Evolutionary conservation across 2,113 vertebrate species (phyloP).

Genomic region (Tragelaphus imberbis): DNA sequence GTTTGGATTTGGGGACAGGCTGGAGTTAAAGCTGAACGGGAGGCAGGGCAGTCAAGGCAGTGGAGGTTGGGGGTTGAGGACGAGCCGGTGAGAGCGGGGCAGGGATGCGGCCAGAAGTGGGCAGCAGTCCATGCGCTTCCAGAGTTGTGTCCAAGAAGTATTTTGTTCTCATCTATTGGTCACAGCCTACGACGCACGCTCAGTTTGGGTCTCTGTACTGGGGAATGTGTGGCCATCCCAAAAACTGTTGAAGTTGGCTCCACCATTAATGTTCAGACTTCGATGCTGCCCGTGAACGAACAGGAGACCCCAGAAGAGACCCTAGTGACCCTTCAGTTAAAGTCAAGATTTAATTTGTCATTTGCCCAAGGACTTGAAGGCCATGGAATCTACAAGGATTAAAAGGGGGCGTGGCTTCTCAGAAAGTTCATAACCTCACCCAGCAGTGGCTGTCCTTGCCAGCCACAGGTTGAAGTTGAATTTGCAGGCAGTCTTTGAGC

Average conservation of each 20-base stretch:
- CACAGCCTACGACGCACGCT: background rate
- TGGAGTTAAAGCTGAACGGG: background rate
- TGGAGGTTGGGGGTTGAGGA: background rate
- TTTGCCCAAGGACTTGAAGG: background rate
- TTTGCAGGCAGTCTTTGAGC: background rate
- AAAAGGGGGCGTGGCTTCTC: background rate
- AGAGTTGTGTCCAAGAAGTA: background rate
- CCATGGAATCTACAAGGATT: background rate
- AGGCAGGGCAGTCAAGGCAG: background rate
- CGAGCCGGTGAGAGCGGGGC: rapidly evolving
- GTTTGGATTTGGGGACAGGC: background rate
- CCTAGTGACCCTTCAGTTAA: background rate
- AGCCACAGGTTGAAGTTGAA: background rate
- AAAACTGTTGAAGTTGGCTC: background rate
- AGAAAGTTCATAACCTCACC: background rate
- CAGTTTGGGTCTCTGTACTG: background rate
- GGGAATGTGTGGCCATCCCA: background rate
- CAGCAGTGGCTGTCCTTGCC: background rate
- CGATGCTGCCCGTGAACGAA: background rate
- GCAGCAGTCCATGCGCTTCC: background rate
- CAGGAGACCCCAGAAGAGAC: background rate
- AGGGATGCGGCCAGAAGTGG: background rate
- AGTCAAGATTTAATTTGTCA: background rate
- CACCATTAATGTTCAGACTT: background rate
- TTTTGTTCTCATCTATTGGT: background rate